Evolutionary conservation across 2,888 invertebrate genomes (phyloP), one percentile per base, ranked within the genome.

Genomic region (Mythimna lalbum): DNA sequence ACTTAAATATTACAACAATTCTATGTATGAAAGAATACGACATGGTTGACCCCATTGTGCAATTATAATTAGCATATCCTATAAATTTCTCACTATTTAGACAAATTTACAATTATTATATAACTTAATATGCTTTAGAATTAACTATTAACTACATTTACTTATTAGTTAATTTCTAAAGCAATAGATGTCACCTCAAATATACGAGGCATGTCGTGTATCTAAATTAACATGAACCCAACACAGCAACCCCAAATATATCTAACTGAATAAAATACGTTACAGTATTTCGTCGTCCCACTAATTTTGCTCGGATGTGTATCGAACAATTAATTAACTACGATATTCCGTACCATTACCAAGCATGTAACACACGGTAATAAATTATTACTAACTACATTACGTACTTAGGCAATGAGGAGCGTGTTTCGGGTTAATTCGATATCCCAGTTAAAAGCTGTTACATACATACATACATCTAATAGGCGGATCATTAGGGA

Each of bases 241-340:
- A 7, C 4, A 7, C 19, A 36, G 12, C 6, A 33, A 9, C 9
- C 12, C 10, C 17, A 33, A n/a, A 23, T 49, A 27, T 39, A 17
- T 14, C 19, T 52, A 49, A 52, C 56, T 52, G 12, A 62, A 57
- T 62, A n/a, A 78, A 78, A 69, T 64, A 57, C 47, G 5, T 33
- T 10, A 23, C 50, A 63, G 53, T 4, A n/a, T 64, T 31, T 17
- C 27, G 49, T 39, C 27, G 56, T 67, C 49, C 49, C 67, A 49
- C 19, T 68, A 68, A 65, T 65, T 71, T 52, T 49, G 63, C 63
- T 39, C 81, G 64, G 10, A 68, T 55, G 68, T 77, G 55, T 89
- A 85, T 84, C 80, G 77, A 78, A 82, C 86, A 82, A 88, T 90
- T 86, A 90, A 88, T 87, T 87, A 86, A 88, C 86, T 84, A 82